A percentile compares a stretch with the other conserved stretches of the same genome.
Conservation (phyloP, 1,140 invertebrate genomes). For the Caenorhabditis brenneri region DNA sequence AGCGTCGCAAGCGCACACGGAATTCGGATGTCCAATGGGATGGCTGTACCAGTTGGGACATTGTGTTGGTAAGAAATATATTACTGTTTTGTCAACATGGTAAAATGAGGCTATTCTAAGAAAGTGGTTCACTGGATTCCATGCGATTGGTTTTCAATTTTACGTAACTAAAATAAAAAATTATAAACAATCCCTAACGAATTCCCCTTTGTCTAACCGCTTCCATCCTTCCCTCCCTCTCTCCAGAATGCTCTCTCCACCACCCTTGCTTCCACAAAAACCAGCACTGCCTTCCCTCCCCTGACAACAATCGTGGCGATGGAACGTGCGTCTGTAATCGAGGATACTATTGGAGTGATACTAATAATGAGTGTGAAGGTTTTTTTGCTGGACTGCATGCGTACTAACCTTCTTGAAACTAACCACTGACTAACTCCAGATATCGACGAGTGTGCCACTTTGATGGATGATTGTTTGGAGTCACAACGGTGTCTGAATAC, state of each 20-base stretch:
- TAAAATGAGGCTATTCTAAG: no score
- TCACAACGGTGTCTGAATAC: conserved; percentile 69
- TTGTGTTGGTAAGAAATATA: conserved; percentile 47
- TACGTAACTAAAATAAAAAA: no score
- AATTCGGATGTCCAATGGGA: conserved; percentile 40
- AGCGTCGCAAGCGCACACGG: conserved; percentile 5
- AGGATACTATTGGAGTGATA: conserved; percentile 41
- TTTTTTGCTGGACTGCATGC: conserved; percentile 75
- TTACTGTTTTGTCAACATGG: no score
- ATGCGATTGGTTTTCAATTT: no score
- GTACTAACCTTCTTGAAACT: conserved; percentile 80
- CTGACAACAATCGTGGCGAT: conserved; percentile 21
- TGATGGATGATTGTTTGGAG: conserved; percentile 67
- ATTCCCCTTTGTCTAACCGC: neutral
- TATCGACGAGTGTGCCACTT: conserved; percentile 68
- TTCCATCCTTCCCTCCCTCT: neutral
- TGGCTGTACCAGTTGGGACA: conserved; percentile 11
- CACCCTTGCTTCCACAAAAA: conserved; percentile 1
- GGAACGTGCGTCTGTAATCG: conserved; percentile 41
- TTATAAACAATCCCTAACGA: no score
- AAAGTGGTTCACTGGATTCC: no score
- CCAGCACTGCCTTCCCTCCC: conserved; percentile 7
- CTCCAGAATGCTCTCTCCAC: conserved; percentile 22
- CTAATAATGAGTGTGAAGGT: conserved; percentile 37
- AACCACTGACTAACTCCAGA: conserved; percentile 72